These are phyloP conservation scores for Orestias chungarensis DNA, from an alignment of 2,797 vertebrate genomes.

Conservation along the genomic window DNA sequence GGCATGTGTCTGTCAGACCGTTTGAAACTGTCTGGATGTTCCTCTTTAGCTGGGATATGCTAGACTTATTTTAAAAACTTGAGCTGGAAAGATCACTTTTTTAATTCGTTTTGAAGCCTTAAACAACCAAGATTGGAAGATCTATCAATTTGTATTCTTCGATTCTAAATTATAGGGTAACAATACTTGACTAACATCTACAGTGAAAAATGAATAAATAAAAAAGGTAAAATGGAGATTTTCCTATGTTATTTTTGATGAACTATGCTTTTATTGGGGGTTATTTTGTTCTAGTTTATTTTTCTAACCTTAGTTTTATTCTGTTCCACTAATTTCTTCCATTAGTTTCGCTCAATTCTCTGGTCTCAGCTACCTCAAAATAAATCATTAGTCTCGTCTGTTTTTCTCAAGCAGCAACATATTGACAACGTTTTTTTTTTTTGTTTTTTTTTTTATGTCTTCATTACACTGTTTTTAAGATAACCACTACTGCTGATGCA, in stretches of 20 bases:
- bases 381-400: not conserved
- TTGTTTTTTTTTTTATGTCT: not conserved
- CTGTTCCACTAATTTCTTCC: not conserved
- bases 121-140: not conserved
- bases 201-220: not conserved
- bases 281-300: not conserved
- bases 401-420: not conserved
- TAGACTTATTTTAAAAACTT: slow-evolving; percentile 33
- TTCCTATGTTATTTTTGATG: not conserved
- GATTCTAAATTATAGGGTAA: not conserved
- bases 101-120: slow-evolving; percentile 15
- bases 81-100: slow-evolving; percentile 9
- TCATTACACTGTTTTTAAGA: not conserved
- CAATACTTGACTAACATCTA: not conserved
- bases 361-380: not conserved
- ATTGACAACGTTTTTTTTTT: not conserved
- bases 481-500: not conserved
- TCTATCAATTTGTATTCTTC: not conserved
- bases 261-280: not conserved
- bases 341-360: not conserved
- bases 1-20: slow-evolving; percentile 68
- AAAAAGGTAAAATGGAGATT: not conserved
- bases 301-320: not conserved
- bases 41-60: slow-evolving; percentile 49
- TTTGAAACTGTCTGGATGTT: slow-evolving; percentile 47